phyloP scores from a whole-genome alignment of 1,140 invertebrate species.

The Nasonia giraulti region DNA sequence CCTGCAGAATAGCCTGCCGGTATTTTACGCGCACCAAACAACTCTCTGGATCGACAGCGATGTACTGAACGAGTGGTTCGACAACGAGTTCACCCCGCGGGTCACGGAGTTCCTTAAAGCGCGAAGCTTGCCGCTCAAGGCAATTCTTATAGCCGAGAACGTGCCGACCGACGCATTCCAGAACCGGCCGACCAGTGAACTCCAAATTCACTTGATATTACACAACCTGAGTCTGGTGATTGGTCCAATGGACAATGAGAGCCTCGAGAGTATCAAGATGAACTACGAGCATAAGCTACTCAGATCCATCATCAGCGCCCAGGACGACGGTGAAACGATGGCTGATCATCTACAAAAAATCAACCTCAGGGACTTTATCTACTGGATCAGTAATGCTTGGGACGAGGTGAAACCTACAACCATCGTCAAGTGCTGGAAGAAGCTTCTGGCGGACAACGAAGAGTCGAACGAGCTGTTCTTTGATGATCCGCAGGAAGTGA shows the following conservation, averaged over 20 bases:
- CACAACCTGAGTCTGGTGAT: conserved; percentile 66
- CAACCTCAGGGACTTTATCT: conserved; percentile 37
- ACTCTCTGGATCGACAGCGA: conserved; percentile 46
- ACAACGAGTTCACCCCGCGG: conserved; percentile 42
- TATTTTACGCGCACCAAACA: conserved; percentile 44
- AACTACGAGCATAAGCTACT: conserved; percentile 44
- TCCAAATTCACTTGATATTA: conserved; percentile 63
- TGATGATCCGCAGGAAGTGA: conserved; percentile 9
- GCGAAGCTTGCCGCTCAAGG: conserved; percentile 42
- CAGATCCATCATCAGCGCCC: conserved; percentile 34
- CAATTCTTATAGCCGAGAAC: conserved; percentile 39
- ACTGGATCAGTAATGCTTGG: conserved; percentile 44
- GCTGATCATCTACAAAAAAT: conserved; percentile 21
- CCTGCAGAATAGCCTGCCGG: conserved; percentile 38
- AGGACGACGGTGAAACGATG: conserved; percentile 24
- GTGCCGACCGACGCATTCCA: conserved; percentile 36
- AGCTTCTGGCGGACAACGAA: conserved; percentile 21
- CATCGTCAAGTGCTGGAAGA: conserved; percentile 44
- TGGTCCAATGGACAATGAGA: conserved; percentile 68
- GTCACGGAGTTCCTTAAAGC: conserved; percentile 59
- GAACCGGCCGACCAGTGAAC: conserved; percentile 49
- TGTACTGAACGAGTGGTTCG: conserved; percentile 47
- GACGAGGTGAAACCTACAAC: conserved; percentile 22
- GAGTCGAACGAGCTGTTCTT: background rate
- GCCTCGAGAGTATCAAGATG: conserved; percentile 56